phyloP scores from a whole-genome alignment of 2,888 invertebrate species.

The Autographa gamma region DNA sequence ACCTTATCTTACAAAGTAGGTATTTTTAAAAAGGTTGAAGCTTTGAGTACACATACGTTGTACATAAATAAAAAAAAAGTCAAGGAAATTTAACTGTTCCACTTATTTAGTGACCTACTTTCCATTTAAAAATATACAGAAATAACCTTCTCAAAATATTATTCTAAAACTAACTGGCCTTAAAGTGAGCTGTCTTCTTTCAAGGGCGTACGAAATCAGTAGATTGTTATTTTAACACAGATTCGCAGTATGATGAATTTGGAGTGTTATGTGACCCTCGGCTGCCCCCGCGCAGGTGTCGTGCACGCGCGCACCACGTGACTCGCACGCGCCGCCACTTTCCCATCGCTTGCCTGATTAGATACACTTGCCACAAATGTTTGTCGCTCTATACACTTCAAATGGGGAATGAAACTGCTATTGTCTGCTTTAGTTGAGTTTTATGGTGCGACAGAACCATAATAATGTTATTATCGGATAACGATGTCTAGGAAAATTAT shows the following conservation, averaged over 20 bases:
- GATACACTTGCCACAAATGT: slow-evolving; percentile 84
- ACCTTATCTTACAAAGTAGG: background rate
- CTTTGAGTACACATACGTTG: background rate
- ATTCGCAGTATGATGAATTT: slow-evolving; percentile 49
- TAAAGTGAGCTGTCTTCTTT: slow-evolving; percentile 32
- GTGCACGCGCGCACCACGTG: slow-evolving; percentile 72
- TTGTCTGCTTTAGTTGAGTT: slow-evolving; percentile 70
- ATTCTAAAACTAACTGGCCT: slow-evolving; percentile 31
- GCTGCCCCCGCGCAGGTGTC: slow-evolving; percentile 71
- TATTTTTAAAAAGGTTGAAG: background rate
- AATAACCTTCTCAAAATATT: slow-evolving; percentile 33
- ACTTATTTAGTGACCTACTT: slow-evolving; percentile 16
- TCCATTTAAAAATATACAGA: slow-evolving; percentile 6
- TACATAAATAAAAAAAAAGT: background rate
- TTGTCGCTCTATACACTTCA: slow-evolving; percentile 70
- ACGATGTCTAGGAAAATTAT: slow-evolving; percentile 42
- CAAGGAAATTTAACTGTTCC: background rate
- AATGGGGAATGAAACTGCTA: slow-evolving; percentile 74
- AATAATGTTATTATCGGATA: slow-evolving; percentile 71
- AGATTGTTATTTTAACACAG: slow-evolving; percentile 54
- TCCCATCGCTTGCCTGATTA: slow-evolving; percentile 68
- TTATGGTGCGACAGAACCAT: slow-evolving; percentile 70
- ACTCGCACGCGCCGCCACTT: slow-evolving; percentile 61
- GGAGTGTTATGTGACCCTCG: slow-evolving; percentile 43
- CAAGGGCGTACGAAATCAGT: slow-evolving; percentile 47